These are phyloP conservation scores for Cyprinodon tularosa DNA, from an alignment of 2,113 vertebrate genomes.

Conservation along the genomic window DNA sequence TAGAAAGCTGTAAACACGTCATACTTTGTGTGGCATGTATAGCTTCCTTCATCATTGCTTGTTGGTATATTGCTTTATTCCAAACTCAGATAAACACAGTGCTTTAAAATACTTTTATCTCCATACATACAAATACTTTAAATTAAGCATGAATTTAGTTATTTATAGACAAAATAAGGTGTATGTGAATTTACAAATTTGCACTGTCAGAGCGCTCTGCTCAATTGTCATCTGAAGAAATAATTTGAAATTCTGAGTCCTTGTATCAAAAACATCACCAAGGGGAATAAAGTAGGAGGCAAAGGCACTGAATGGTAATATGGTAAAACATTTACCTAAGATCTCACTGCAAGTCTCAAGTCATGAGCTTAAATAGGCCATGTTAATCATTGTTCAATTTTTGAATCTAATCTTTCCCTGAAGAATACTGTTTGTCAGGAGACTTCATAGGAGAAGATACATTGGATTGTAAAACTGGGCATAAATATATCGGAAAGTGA, in stretches of 20 bases:
- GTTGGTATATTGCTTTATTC: background rate
- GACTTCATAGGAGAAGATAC: background rate
- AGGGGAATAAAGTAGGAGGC: conserved; percentile 37
- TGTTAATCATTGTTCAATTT: conserved; percentile 15
- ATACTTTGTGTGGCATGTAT: too few relatives aligned
- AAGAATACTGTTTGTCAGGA: conserved; percentile 3
- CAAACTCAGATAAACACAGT: too few relatives aligned
- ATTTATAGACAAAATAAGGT: conserved; percentile 50
- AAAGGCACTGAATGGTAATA: conserved; percentile 41
- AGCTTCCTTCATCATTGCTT: background rate
- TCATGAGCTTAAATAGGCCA: conserved; percentile 37
- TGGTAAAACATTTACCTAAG: conserved; percentile 44
- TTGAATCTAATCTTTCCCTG: conserved; percentile 21
- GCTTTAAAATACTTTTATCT: too few relatives aligned
- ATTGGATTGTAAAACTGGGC: too few relatives aligned
- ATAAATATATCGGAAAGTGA: too few relatives aligned
- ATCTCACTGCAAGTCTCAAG: conserved; percentile 43
- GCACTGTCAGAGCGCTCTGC: conserved; percentile 54
- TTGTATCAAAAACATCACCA: conserved; percentile 53
- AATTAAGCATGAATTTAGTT: conserved; percentile 60
- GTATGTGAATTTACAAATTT: conserved; percentile 64
- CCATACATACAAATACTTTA: conserved; percentile 22
- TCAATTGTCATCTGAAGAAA: conserved; percentile 62
- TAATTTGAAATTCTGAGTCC: conserved; percentile 63
- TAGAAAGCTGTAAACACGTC: too few relatives aligned